Percentiles rank a stretch among this genome's conserved stretches.
Evolutionary conservation across 2,888 invertebrate genomes (phyloP).

Genomic region (Meteorus colon): DNA sequence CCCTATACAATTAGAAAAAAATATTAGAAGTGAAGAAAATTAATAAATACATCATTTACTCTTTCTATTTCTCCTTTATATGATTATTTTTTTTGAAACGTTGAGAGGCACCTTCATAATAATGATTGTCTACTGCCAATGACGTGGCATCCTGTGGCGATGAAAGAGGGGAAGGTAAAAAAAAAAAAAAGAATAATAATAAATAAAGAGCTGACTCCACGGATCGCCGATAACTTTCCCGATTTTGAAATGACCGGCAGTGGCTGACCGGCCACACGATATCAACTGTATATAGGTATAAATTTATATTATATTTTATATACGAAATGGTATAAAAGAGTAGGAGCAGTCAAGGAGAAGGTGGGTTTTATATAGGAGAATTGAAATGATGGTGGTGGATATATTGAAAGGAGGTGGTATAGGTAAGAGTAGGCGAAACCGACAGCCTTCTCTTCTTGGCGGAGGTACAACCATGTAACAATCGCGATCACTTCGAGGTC

Average conservation of each 20-base stretch:
- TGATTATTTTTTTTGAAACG: constrained; percentile 3
- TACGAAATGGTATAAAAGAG: constrained; percentile 29
- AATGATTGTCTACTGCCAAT: constrained; percentile 4
- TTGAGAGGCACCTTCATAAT: constrained; percentile 13
- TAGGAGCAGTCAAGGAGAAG: constrained; percentile 47
- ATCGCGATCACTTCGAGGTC: constrained; percentile 57
- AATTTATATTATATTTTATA: constrained; percentile 8
- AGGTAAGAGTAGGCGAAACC: constrained; percentile 46
- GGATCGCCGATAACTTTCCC: constrained; percentile 54
- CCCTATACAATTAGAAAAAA: constrained; percentile 17
- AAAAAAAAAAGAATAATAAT: constrained; percentile 27
- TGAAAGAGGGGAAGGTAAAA: constrained; percentile 6
- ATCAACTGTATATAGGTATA: constrained; percentile 30
- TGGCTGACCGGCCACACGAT: constrained; percentile 41
- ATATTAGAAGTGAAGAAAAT: background rate
- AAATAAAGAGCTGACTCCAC: constrained; percentile 36
- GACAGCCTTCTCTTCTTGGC: constrained; percentile 38
- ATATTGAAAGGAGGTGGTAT: constrained; percentile 32
- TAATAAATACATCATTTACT: background rate
- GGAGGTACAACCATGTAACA: constrained; percentile 52
- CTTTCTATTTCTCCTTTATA: background rate
- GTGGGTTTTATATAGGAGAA: constrained; percentile 37
- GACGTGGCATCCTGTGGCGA: constrained; percentile 28
- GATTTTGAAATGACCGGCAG: constrained; percentile 57
- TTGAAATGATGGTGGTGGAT: constrained; percentile 36